Evolutionary conservation across 2,888 invertebrate genomes (phyloP).

Genomic region (Ophion slaviceki): DNA sequence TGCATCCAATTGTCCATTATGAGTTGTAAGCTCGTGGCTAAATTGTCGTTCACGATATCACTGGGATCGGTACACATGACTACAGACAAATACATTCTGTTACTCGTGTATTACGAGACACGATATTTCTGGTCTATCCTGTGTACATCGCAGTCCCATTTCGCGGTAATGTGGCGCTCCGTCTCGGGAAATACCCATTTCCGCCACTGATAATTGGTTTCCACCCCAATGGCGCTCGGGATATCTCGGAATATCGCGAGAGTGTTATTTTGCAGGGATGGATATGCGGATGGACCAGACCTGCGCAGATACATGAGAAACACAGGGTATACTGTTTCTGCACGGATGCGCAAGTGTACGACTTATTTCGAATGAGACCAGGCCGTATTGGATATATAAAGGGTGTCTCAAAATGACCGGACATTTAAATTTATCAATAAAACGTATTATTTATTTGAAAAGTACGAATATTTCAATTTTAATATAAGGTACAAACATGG

Average conservation of each 20-base stretch:
- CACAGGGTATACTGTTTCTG: slow-evolving; percentile 2
- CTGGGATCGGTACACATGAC: slow-evolving; percentile 11
- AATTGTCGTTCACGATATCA: slow-evolving; percentile 26
- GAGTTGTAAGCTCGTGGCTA: slow-evolving; percentile 22
- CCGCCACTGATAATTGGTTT: slow-evolving; percentile 59
- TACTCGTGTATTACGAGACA: slow-evolving; percentile 30
- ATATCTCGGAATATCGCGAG: slow-evolving; percentile 49
- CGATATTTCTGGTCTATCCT: slow-evolving; percentile 39
- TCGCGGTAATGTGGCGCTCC: slow-evolving; percentile 55
- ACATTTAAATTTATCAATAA: too few species aligned
- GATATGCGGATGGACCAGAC: slow-evolving; percentile 19
- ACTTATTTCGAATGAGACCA: slow-evolving; percentile 8
- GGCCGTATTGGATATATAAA: slow-evolving; percentile 1
- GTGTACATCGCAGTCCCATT: slow-evolving; percentile 52
- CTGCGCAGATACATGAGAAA: neutral
- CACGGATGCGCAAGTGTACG: slow-evolving; percentile 1
- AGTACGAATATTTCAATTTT: too few species aligned
- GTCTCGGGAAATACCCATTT: slow-evolving; percentile 62
- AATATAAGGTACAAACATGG: too few species aligned
- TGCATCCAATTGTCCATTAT: slow-evolving; percentile 16
- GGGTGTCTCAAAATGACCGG: too few species aligned
- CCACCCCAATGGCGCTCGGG: slow-evolving; percentile 44
- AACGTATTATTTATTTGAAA: too few species aligned
- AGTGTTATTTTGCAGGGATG: slow-evolving; percentile 45
- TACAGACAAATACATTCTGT: slow-evolving; percentile 41